Conservation (phyloP, 1,140 invertebrate genomes). For the Globodera ellingtonae region DNA sequence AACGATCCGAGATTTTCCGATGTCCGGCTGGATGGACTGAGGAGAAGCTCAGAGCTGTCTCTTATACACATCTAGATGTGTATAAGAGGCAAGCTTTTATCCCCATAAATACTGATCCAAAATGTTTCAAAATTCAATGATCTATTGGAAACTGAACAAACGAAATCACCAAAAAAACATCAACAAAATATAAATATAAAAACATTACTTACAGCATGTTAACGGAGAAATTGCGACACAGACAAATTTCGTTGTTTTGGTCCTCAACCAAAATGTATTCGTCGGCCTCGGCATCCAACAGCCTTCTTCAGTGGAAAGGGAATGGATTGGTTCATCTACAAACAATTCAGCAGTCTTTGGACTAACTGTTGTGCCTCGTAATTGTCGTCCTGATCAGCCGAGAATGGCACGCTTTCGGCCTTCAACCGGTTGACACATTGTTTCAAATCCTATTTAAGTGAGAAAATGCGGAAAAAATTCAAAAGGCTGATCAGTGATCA, state of each 20-base stretch:
- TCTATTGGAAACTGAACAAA: no score
- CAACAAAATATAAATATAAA: no score
- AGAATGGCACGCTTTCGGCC: neutral
- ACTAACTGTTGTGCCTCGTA: conserved; percentile 1
- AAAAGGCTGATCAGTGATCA: neutral
- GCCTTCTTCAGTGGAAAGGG: neutral
- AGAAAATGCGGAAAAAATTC: neutral
- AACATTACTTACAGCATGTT: conserved; percentile 15
- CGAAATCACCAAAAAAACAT: no score
- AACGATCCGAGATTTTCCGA: no score
- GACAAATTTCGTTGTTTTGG: neutral
- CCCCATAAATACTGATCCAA: no score
- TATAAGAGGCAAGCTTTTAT: no score
- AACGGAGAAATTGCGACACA: conserved; percentile 12
- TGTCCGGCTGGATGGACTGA: no score
- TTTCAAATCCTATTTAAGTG: neutral
- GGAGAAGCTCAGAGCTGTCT: no score
- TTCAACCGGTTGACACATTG: conserved; percentile 4
- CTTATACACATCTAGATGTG: no score
- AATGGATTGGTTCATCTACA: no score
- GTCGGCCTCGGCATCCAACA: neutral
- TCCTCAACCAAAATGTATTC: neutral
- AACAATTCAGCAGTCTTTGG: no score
- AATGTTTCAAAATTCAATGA: no score
- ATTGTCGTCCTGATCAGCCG: neutral